A percentile compares a stretch with the other conserved stretches of the same genome.
These are phyloP conservation scores for Gnathonemus longibarbis DNA, from an alignment of 2,113 vertebrate genomes.

Conservation along the genomic window DNA sequence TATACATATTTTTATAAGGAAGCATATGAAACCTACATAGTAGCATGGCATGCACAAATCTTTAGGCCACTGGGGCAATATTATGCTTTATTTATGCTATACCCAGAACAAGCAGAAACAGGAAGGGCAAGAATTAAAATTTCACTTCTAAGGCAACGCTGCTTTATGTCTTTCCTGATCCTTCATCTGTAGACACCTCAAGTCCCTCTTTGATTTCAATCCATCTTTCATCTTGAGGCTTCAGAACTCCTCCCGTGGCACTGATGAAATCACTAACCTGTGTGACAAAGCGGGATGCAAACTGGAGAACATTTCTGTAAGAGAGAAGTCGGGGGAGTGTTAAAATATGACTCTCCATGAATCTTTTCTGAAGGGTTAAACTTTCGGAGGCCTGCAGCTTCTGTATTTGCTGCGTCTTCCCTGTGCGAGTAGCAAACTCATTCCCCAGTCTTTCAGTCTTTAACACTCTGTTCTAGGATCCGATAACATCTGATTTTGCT, in stretches of 20 bases:
- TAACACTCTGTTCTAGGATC: background rate
- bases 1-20: background rate
- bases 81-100: background rate
- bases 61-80: background rate
- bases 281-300: background rate
- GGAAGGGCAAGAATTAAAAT: background rate
- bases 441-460: background rate
- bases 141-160: background rate
- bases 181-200: background rate
- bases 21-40: background rate
- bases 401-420: background rate
- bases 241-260: background rate
- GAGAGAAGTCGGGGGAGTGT: background rate
- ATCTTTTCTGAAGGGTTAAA: background rate
- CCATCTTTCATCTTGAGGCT: constrained; percentile 3
- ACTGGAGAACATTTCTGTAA: background rate
- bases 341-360: background rate
- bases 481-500: background rate
- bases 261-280: background rate
- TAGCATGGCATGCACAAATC: background rate
- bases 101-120: background rate
- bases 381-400: background rate
- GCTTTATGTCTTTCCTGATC: background rate
- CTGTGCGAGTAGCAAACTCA: background rate
- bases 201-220: background rate